Evolutionary conservation across 2,797 vertebrate species (phyloP).

Genomic region (Xiphorhynchus erythropygius): DNA sequence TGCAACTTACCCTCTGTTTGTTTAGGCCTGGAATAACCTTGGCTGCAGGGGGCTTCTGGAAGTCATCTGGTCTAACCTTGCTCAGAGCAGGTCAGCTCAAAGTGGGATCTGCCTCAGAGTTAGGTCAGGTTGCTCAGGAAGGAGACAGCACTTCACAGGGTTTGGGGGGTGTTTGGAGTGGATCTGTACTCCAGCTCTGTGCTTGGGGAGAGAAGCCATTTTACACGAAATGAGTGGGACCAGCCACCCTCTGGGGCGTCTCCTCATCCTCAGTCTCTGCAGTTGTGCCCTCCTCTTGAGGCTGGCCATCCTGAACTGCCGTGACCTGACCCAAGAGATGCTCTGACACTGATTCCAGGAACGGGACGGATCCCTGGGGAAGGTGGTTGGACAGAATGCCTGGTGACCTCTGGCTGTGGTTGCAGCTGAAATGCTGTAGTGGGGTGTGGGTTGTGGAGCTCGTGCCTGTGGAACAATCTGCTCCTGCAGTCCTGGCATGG

Average conservation of each 20-base stretch:
- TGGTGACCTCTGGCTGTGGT: constrained; percentile 48
- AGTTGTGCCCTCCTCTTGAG: background rate
- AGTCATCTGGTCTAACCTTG: background rate
- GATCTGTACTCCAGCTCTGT: background rate
- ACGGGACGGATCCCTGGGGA: constrained; percentile 21
- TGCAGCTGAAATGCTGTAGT: background rate
- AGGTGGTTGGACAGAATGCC: constrained; percentile 3
- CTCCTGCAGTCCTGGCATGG: background rate
- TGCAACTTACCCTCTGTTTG: background rate
- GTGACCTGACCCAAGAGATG: background rate
- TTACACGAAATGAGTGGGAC: background rate
- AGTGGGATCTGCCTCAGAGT: background rate
- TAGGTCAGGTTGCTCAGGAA: background rate
- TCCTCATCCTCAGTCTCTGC: background rate
- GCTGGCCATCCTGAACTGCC: background rate
- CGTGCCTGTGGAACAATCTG: constrained; percentile 11
- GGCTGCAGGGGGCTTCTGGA: background rate
- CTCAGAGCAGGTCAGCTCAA: background rate
- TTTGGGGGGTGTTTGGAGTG: background rate
- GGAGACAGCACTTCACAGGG: background rate
- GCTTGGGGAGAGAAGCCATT: background rate
- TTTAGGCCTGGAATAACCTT: background rate
- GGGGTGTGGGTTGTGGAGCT: constrained; percentile 15
- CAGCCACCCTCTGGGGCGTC: background rate
- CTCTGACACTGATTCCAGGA: constrained; percentile 53